Evolutionary conservation across 2,888 invertebrate genomes (phyloP).

Genomic region (Chironomus riparius): DNA sequence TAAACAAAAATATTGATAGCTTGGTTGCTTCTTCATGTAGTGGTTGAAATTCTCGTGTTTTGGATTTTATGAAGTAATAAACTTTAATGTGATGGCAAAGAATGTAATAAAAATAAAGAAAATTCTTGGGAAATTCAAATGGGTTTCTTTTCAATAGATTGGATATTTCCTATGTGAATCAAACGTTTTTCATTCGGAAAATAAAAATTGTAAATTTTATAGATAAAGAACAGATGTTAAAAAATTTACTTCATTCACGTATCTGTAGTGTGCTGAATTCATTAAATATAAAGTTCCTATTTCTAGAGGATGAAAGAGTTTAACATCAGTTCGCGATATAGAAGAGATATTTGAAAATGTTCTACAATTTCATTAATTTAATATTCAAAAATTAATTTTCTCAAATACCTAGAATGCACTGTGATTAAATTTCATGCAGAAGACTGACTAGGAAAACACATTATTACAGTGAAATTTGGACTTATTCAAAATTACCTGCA

Average conservation of each 20-base stretch:
- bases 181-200: not conserved
- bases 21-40: no score
- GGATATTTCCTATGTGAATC: not conserved
- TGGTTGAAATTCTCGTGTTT: not conserved
- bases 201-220: no score
- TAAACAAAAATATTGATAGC: not conserved
- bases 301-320: no score
- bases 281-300: no score
- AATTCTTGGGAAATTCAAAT: slow-evolving; percentile 13
- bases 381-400: slow-evolving; percentile 26
- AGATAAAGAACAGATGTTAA: no score
- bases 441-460: not conserved
- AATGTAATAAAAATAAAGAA: slow-evolving; percentile 15
- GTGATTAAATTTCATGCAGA: no score
- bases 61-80: slow-evolving; percentile 1
- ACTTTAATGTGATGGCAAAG: not conserved
- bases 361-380: slow-evolving; percentile 23
- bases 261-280: no score
- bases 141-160: not conserved
- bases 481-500: no score
- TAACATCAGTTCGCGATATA: not conserved
- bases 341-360: not conserved
- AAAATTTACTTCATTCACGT: no score
- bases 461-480: not conserved
- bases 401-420: not conserved